A percentile compares a stretch with the other conserved stretches of the same genome.
Evolutionary conservation across 1,140 invertebrate genomes (phyloP).

Genomic region (Lucilia cuprina): DNA sequence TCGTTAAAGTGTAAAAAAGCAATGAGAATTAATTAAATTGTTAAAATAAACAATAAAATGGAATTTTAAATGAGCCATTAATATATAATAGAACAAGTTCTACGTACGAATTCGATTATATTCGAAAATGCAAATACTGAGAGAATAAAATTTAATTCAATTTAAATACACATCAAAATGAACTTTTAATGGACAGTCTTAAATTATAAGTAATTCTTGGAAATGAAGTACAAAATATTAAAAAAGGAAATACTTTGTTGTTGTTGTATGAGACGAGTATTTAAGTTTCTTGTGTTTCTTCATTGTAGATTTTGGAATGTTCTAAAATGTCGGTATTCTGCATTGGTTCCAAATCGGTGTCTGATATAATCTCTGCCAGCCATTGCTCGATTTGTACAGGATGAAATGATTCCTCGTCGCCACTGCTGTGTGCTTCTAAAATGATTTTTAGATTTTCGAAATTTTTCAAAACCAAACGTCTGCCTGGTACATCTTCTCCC

Average conservation of each 20-base stretch:
- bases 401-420: slow-evolving; percentile 54
- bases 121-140: too few species aligned
- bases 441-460: slow-evolving; percentile 58
- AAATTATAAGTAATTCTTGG: neutral
- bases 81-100: too few species aligned
- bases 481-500: slow-evolving; percentile 45
- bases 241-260: neutral
- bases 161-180: too few species aligned
- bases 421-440: slow-evolving; percentile 50
- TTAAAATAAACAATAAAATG: too few species aligned
- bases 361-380: slow-evolving; percentile 66
- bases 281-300: slow-evolving; percentile 44
- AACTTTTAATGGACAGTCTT: too few species aligned
- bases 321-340: slow-evolving; percentile 66
- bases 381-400: slow-evolving; percentile 68
- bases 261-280: neutral
- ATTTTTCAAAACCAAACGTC: slow-evolving; percentile 55
- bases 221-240: neutral
- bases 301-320: slow-evolving; percentile 57
- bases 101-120: too few species aligned
- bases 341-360: slow-evolving; percentile 67
- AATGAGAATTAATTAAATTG: too few species aligned
- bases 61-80: too few species aligned
- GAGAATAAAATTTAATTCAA: too few species aligned
- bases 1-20: too few species aligned